phyloP scores from a whole-genome alignment of 2,113 vertebrate species.

The Acanthochromis polyacanthus region DNA sequence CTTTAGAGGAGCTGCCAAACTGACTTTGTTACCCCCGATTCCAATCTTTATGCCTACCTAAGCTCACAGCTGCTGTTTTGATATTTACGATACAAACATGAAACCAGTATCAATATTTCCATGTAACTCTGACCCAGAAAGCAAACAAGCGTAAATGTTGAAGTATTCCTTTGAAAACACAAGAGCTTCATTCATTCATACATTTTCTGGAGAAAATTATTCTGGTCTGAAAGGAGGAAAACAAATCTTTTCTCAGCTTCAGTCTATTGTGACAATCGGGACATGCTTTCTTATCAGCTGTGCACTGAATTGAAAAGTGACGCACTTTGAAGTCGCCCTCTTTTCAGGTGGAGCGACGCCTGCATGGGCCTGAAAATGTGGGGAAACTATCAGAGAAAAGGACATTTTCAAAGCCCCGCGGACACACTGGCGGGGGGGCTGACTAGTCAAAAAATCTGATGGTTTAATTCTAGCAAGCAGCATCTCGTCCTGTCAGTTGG shows the following conservation, averaged over 20 bases:
- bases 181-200: background rate
- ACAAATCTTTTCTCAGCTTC: constrained; percentile 23
- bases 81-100: background rate
- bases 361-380: constrained; percentile 4
- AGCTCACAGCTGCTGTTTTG: background rate
- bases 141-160: background rate
- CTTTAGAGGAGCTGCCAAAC: no score
- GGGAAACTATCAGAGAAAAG: constrained; percentile 5
- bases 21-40: no score
- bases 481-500: constrained; percentile 26
- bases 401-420: background rate
- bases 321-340: constrained; percentile 1
- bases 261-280: constrained; percentile 33
- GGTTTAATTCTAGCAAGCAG: constrained; percentile 15
- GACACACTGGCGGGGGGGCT: background rate
- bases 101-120: background rate
- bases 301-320: constrained; percentile 27
- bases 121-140: background rate
- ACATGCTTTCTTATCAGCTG: constrained; percentile 32
- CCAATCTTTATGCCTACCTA: background rate
- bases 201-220: background rate
- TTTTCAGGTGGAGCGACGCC: constrained; percentile 14
- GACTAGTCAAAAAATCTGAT: constrained; percentile 1
- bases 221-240: constrained; percentile 9
- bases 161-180: background rate